A percentile compares a stretch with the other conserved stretches of the same genome.
phyloP scores from a whole-genome alignment of 30 jellyfish, hydroid and myxozoan species.

The Rhopilema esculentum region DNA sequence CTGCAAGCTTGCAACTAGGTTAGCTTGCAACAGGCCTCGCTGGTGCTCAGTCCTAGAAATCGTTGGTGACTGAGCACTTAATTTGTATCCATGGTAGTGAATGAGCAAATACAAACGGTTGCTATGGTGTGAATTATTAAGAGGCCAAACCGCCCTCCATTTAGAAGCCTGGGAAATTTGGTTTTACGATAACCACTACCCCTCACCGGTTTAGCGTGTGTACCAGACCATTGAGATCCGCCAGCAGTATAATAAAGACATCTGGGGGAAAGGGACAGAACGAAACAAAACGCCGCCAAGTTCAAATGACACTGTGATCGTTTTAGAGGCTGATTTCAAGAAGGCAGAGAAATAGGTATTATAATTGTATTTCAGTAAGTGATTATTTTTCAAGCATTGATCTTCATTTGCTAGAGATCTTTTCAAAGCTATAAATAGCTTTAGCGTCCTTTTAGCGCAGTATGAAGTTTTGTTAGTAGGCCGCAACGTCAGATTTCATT shows the following conservation, averaged over 20 bases:
- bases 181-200: conserved; percentile 12
- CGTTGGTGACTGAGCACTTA: background rate
- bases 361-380: no score
- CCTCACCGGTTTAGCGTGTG: conserved; percentile 79
- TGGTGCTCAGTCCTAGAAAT: conserved; percentile 11
- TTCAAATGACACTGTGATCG: background rate
- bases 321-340: background rate
- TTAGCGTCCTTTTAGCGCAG: conserved; percentile 46
- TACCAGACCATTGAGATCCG: conserved; percentile 65
- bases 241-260: conserved; percentile 23
- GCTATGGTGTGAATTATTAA: conserved; percentile 31
- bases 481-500: conserved; percentile 3
- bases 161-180: conserved; percentile 68
- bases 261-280: background rate
- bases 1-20: background rate
- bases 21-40: background rate
- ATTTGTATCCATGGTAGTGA: conserved; percentile 22
- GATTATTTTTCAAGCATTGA: no score
- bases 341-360: no score
- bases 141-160: conserved; percentile 47
- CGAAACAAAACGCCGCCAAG: background rate
- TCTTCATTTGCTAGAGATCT: background rate
- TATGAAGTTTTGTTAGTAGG: conserved; percentile 8
- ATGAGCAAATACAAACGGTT: background rate
- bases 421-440: background rate